Evolutionary conservation across 2,113 vertebrate species (phyloP), one percentile per base, ranked within the genome.

Genomic region (Zosterops borbonicus): DNA sequence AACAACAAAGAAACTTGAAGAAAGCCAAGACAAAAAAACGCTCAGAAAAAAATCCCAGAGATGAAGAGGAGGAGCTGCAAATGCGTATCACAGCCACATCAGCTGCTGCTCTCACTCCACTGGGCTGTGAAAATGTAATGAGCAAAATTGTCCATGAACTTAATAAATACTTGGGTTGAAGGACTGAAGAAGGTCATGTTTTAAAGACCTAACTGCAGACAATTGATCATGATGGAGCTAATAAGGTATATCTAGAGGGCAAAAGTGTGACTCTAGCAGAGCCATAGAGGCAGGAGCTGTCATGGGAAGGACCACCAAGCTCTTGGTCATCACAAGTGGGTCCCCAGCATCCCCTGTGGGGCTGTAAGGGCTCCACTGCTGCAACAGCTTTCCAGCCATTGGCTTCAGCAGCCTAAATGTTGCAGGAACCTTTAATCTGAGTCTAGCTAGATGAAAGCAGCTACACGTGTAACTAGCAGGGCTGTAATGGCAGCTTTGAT

Each of bases 381-480:
- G 53, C 5, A 3, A 63, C 21, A 89, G 39, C 49, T 37, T 73
- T 71, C 27, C 35, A 81, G 39, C 77, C 60, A 33, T n/a, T 71
- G 52, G 27, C 82, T 87, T 84, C 62, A 78, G 77, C 44, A 75
- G 47, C 52, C 65, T 73, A 42, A 82, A 81, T 47, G 60, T 35
- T 77, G 47, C 84, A 79, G 78, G 50, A 89, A 73, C 78, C 92
- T 95, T 90, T 96, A 79, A 95, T 96, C 49, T 82, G 63, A 46
- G 37, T 5, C 55, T 37, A 63, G 28, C 31, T 69, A 92, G 88
- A 95, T 92, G 92, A 92, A 93, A 93, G 90, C 39, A 1, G 5
- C 49, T 58, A 27, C 88, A 93, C 24, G 27, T 74, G 67, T 71
- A 82, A 75, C 82, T 77, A 85, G 49, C 55, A 39, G 3, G 67